phyloP scores from a whole-genome alignment of 2,113 vertebrate genomes.

The Formicarius rufipectus region DNA sequence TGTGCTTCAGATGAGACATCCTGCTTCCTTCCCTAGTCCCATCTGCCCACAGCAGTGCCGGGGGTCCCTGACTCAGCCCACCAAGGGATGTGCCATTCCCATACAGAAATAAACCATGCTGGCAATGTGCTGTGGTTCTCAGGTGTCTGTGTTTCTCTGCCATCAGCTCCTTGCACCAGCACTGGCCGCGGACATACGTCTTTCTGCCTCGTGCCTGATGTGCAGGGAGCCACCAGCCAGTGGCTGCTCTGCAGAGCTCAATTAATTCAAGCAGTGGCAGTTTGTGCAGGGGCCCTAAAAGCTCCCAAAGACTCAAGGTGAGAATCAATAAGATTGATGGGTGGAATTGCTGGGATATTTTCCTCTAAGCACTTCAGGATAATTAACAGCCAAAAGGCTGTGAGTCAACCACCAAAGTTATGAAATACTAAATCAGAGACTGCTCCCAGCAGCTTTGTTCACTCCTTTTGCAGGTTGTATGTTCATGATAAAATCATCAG shows the following conservation, averaged over 20 bases:
- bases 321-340: constrained; percentile 41
- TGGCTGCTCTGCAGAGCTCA: neutral
- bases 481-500: neutral
- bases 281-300: constrained; percentile 15
- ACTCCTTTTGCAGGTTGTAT: neutral
- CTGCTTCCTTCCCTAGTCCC: neutral
- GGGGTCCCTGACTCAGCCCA: neutral
- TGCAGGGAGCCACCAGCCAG: neutral
- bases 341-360: constrained; percentile 24
- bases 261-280: constrained; percentile 5
- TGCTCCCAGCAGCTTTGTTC: neutral
- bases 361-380: constrained; percentile 5
- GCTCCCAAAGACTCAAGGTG: constrained; percentile 16
- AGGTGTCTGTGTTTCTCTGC: neutral
- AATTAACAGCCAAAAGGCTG: constrained; percentile 55
- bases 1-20: fast-evolving
- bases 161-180: neutral
- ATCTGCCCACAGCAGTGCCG: fast-evolving
- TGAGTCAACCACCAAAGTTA: neutral
- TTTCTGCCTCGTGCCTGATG: neutral
- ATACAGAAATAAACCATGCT: fast-evolving
- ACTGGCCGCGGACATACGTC: neutral
- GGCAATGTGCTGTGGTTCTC: neutral
- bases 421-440: constrained; percentile 49
- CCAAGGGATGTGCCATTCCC: neutral